Conservation (phyloP, 2,888 invertebrate genomes). For the Peribatodes rhomboidaria region DNA sequence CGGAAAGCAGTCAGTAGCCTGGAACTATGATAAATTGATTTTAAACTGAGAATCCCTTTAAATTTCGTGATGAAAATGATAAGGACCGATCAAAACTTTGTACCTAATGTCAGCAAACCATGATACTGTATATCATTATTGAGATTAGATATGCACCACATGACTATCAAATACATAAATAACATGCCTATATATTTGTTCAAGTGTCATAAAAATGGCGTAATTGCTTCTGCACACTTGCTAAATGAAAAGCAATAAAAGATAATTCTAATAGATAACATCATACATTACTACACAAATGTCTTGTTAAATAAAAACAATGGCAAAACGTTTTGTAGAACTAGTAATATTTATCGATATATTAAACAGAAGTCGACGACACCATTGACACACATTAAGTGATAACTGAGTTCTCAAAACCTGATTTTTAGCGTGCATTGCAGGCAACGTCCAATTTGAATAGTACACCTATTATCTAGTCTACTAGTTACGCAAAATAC, state of each 20-base stretch:
- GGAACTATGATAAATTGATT: not conserved
- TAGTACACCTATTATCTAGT: not conserved
- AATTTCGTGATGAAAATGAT: constrained; percentile 10
- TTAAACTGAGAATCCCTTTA: not conserved
- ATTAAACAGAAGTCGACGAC: constrained; percentile 5
- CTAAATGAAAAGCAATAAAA: constrained; percentile 17
- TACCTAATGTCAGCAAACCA: not conserved
- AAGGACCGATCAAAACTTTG: not conserved
- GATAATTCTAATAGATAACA: constrained; percentile 13
- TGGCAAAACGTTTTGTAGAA: not conserved
- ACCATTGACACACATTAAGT: not conserved
- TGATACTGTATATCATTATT: constrained; percentile 1
- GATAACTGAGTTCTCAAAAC: constrained; percentile 9
- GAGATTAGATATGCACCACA: constrained; percentile 16
- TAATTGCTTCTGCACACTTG: constrained; percentile 8
- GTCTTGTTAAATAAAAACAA: not conserved
- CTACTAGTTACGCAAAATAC: not conserved
- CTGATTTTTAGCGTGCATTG: not conserved
- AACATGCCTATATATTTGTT: constrained; percentile 12
- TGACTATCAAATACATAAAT: constrained; percentile 15
- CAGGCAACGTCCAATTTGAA: not conserved
- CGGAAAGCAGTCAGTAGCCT: too few relatives aligned
- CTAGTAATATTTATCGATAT: not conserved
- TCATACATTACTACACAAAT: not conserved
- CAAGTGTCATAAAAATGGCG: constrained; percentile 16